Conservation (phyloP, 2,797 vertebrate species). For the Eulemur rubriventer region DNA sequence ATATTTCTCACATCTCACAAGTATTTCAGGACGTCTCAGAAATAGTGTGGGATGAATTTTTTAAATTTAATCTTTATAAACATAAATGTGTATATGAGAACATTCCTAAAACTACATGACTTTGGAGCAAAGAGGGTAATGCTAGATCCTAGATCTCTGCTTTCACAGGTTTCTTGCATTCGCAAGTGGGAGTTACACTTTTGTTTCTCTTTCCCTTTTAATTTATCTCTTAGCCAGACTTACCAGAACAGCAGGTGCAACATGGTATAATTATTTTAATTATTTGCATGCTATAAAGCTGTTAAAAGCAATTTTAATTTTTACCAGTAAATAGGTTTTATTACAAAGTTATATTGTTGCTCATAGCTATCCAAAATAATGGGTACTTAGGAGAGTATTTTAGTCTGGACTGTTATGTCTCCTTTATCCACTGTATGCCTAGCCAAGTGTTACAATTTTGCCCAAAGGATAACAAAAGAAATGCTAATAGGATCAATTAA, state of each 20-base stretch:
- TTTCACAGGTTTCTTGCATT: neutral
- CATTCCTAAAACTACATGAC: neutral
- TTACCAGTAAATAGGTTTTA: slow-evolving; percentile 87
- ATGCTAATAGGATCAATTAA: slow-evolving; percentile 83
- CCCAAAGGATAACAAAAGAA: slow-evolving; percentile 74
- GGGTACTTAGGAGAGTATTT: slow-evolving; percentile 80
- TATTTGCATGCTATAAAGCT: slow-evolving; percentile 81
- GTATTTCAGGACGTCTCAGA: neutral
- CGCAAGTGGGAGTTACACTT: neutral
- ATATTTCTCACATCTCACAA: neutral
- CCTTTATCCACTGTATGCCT: slow-evolving; percentile 76
- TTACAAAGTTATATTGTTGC: slow-evolving; percentile 79
- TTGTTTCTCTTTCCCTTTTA: slow-evolving; percentile 14
- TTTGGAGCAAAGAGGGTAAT: neutral
- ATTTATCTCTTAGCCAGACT: slow-evolving; percentile 55
- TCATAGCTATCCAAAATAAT: slow-evolving; percentile 80
- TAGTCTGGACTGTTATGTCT: slow-evolving; percentile 74
- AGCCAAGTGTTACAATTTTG: slow-evolving; percentile 82
- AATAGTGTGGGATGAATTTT: neutral
- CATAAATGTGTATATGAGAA: neutral
- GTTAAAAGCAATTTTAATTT: slow-evolving; percentile 86
- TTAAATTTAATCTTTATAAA: neutral
- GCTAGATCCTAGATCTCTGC: neutral
- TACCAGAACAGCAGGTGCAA: slow-evolving; percentile 74
- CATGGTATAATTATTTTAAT: slow-evolving; percentile 83